Evolutionary conservation across 2,113 vertebrate genomes (phyloP).

Genomic region (western clawed frog (Xenopus tropicalis)): DNA sequence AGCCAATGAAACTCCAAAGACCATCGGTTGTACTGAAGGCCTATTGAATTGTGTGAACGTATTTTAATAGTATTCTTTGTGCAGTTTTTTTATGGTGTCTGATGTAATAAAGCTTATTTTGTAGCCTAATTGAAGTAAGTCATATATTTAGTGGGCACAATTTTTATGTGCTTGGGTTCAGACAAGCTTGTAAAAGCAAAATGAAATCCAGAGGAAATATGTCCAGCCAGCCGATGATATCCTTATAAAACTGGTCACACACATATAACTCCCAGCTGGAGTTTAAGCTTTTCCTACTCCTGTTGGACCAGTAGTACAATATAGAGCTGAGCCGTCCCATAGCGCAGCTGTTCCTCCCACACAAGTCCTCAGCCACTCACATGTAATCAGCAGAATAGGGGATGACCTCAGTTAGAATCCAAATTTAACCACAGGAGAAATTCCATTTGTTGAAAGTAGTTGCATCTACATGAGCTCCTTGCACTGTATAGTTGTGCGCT

Average conservation of each 20-base stretch:
- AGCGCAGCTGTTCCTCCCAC: slow-evolving; percentile 53
- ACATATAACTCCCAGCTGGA: slow-evolving; percentile 57
- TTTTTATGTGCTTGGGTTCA: slow-evolving; percentile 52
- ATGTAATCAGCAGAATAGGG: slow-evolving; percentile 28
- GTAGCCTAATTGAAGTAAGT: slow-evolving; percentile 43
- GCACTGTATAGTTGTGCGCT: too few relatives aligned
- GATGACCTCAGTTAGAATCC: too few relatives aligned
- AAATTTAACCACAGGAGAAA: too few relatives aligned
- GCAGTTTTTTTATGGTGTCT: slow-evolving; percentile 9
- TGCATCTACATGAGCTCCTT: too few relatives aligned
- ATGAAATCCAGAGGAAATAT: slow-evolving; percentile 46
- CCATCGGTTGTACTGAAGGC: neutral
- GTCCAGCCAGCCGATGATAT: slow-evolving; percentile 49
- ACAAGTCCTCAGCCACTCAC: slow-evolving; percentile 18
- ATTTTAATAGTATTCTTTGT: slow-evolving; percentile 9
- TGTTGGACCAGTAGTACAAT: slow-evolving; percentile 10
- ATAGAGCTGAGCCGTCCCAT: neutral
- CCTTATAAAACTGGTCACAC: slow-evolving; percentile 56
- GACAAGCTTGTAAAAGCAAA: slow-evolving; percentile 21
- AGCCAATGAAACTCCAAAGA: too few relatives aligned
- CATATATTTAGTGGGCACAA: slow-evolving; percentile 50
- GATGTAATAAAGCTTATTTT: slow-evolving; percentile 22
- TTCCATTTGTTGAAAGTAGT: too few relatives aligned
- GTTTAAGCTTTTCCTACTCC: slow-evolving; percentile 40
- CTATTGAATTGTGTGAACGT: slow-evolving; percentile 13